phyloP scores from a whole-genome alignment of 1,140 invertebrate species.

The Leptoteleia sp. region DNA sequence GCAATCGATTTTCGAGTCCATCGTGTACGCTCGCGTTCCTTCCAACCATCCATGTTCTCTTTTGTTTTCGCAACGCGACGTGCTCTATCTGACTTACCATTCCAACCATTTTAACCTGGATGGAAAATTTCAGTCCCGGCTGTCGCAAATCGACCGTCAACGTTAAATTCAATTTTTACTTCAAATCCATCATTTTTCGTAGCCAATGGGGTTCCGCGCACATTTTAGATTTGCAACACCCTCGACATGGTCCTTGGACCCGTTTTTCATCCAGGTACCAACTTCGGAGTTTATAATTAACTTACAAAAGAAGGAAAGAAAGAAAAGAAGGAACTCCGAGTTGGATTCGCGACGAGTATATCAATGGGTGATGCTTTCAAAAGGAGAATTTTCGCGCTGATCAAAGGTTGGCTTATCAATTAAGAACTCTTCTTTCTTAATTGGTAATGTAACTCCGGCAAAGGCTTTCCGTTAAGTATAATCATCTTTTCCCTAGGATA shows the following conservation, averaged over 20 bases:
- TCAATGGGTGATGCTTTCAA: too few species aligned
- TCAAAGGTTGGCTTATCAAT: too few species aligned
- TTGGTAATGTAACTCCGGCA: too few species aligned
- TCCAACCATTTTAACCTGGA: slow-evolving; percentile 13
- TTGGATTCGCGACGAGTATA: not conserved
- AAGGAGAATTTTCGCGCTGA: too few species aligned
- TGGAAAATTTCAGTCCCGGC: slow-evolving; percentile 2
- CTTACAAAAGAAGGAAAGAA: not conserved
- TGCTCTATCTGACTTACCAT: slow-evolving; percentile 18
- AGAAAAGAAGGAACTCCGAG: not conserved
- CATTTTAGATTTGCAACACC: not conserved
- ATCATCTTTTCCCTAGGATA: too few species aligned
- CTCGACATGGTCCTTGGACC: not conserved
- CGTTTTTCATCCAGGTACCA: slow-evolving; percentile 3
- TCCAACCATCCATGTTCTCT: slow-evolving; percentile 24
- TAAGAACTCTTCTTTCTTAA: too few species aligned
- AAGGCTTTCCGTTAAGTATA: too few species aligned
- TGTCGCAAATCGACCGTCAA: not conserved
- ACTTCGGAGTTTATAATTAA: slow-evolving; percentile 2
- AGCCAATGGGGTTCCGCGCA: too few species aligned
- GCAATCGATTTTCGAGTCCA: slow-evolving; percentile 6
- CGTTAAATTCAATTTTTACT: not conserved
- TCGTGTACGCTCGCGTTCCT: slow-evolving; percentile 6
- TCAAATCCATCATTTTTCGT: not conserved
- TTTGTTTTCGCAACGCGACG: slow-evolving; percentile 22